These are phyloP conservation scores for Holothuria scabra DNA, from an alignment of 53 echinoderm and acorn worm genomes.

Conservation along the genomic window DNA sequence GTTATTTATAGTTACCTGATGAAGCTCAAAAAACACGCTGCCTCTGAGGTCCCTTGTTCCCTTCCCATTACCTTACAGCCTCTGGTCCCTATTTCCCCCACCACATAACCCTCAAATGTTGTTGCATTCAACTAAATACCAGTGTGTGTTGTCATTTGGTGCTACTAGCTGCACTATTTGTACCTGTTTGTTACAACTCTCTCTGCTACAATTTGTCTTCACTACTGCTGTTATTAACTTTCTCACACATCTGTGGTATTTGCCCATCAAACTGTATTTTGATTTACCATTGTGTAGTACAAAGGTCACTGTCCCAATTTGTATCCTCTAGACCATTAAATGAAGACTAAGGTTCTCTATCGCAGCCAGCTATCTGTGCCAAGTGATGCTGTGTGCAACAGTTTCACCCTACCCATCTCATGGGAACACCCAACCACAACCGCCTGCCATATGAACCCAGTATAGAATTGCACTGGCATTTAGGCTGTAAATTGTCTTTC, in stretches of 20 bases:
- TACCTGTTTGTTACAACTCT: too few relatives aligned
- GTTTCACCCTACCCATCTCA: conserved; percentile 6
- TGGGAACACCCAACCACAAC: conserved; percentile 2
- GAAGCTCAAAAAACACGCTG: too few relatives aligned
- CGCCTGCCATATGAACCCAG: conserved; percentile 10
- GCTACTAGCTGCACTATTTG: too few relatives aligned
- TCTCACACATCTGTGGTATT: conserved; percentile 9
- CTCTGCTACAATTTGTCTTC: too few relatives aligned
- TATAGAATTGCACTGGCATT: conserved; percentile 18
- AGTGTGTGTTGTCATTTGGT: too few relatives aligned
- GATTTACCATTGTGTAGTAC: conserved; percentile 23
- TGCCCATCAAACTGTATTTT: conserved; percentile 12
- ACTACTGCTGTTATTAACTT: too few relatives aligned
- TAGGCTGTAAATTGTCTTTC: conserved; percentile 29
- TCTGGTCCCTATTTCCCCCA: too few relatives aligned
- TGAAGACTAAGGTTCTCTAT: conserved; percentile 13
- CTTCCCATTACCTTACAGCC: too few relatives aligned
- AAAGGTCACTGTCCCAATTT: conserved; percentile 48
- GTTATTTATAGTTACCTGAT: too few relatives aligned
- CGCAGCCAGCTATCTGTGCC: conserved; percentile 24
- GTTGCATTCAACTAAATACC: too few relatives aligned
- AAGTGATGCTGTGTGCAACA: conserved; percentile 1
- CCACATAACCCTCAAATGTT: too few relatives aligned
- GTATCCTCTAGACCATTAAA: conserved; percentile 42
- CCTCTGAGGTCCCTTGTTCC: too few relatives aligned